Evolutionary conservation across 2,797 vertebrate species (phyloP).

Genomic region (Myotis vivesi): DNA sequence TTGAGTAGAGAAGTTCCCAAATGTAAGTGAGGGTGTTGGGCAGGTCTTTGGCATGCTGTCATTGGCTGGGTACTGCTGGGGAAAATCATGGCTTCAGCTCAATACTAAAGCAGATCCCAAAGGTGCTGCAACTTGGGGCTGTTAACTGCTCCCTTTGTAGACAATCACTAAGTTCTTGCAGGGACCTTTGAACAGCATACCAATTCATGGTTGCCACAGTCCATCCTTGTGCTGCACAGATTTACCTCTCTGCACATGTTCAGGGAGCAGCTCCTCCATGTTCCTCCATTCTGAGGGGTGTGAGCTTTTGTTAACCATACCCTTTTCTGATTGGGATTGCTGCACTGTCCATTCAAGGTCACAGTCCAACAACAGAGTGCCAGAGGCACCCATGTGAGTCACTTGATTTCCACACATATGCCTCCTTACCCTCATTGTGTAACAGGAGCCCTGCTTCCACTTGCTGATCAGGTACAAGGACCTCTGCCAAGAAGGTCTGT

Average conservation of each 20-base stretch:
- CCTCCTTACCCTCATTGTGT: neutral
- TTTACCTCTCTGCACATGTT: neutral
- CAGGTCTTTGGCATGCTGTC: neutral
- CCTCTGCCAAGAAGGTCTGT: neutral
- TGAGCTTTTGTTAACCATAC: neutral
- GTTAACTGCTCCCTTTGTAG: neutral
- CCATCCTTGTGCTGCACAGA: neutral
- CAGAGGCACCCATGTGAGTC: neutral
- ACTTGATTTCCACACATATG: neutral
- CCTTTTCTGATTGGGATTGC: neutral
- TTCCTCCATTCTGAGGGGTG: neutral
- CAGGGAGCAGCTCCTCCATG: neutral
- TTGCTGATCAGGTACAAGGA: slow-evolving; percentile 5
- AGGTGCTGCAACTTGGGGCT: neutral
- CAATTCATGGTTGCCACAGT: neutral
- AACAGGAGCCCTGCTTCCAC: neutral
- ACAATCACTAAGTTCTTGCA: neutral
- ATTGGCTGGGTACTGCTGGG: neutral
- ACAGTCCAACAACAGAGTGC: neutral
- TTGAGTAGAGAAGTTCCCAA: neutral
- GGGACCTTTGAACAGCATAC: neutral
- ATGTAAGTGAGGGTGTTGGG: neutral
- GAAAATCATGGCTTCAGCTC: neutral
- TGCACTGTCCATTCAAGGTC: neutral
- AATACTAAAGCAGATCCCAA: neutral